Evolutionary conservation across 2,113 vertebrate genomes (phyloP).

Genomic region (Copsychus sechellarum): DNA sequence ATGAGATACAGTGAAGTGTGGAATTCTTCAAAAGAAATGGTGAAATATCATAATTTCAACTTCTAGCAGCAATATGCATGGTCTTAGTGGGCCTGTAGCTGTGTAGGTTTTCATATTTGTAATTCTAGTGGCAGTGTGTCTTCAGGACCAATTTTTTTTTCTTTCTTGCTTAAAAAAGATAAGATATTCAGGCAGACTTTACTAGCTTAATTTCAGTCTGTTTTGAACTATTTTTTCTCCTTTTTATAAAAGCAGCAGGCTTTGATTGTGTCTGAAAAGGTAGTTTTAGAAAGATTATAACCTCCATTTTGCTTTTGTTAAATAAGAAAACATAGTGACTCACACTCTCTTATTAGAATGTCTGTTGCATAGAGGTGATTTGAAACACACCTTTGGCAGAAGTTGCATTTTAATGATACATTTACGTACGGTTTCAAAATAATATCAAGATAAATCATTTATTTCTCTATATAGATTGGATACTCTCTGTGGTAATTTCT

Average conservation of each 20-base stretch:
- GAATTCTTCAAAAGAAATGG: background rate
- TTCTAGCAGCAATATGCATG: background rate
- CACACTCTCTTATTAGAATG: background rate
- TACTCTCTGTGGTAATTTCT: background rate
- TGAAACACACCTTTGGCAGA: background rate
- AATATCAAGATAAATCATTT: background rate
- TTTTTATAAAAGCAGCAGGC: background rate
- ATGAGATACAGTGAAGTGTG: background rate
- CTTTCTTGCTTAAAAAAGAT: background rate
- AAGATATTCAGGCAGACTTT: background rate
- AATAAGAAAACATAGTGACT: background rate
- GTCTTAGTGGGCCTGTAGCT: background rate
- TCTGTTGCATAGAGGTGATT: background rate
- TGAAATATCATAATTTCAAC: background rate
- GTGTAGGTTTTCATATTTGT: background rate
- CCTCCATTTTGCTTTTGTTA: background rate
- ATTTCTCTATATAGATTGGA: background rate
- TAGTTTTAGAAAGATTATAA: background rate
- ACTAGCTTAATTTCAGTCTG: background rate
- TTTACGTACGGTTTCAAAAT: conserved; percentile 6
- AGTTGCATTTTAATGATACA: background rate
- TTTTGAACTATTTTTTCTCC: background rate
- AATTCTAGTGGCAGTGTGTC: background rate
- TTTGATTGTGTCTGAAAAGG: background rate
- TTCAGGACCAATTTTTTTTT: background rate